Conservation (phyloP, 2,888 invertebrate genomes). For the Aphidius colemani region DNA sequence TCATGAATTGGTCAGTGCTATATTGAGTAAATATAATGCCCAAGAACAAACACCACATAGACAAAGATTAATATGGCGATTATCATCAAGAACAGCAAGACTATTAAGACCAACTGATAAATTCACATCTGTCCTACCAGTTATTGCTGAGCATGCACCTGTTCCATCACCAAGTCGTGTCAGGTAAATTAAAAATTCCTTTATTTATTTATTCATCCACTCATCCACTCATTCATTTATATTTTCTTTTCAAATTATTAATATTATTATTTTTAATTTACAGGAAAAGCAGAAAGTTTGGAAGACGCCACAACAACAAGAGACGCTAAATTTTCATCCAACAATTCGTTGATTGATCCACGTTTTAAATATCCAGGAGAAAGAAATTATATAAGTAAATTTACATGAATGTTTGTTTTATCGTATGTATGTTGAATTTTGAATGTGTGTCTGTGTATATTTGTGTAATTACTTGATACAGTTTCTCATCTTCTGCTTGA, state of each 20-base stretch:
- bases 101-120: constrained; percentile 76
- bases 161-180: constrained; percentile 56
- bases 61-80: constrained; percentile 77
- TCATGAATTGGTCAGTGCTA: constrained; percentile 68
- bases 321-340: constrained; percentile 45
- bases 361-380: background rate
- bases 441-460: background rate
- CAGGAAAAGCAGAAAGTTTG: constrained; percentile 54
- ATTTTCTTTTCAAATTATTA: constrained; percentile 1
- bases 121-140: constrained; percentile 73
- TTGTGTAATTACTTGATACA: too few species aligned
- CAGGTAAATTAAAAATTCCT: constrained; percentile 40
- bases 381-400: constrained; percentile 2
- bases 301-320: constrained; percentile 55
- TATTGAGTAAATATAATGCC: constrained; percentile 75
- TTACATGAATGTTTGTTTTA: constrained; percentile 1
- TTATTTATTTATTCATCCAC: background rate
- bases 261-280: constrained; percentile 22
- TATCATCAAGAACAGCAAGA: constrained; percentile 75
- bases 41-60: constrained; percentile 70
- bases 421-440: constrained; percentile 17
- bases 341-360: too few species aligned
- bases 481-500: too few species aligned
- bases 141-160: constrained; percentile 72
- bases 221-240: background rate